These are phyloP conservation scores for Phenganax subtilis DNA, from an alignment of 92 coral and sea anemone species.

Conservation along the genomic window DNA sequence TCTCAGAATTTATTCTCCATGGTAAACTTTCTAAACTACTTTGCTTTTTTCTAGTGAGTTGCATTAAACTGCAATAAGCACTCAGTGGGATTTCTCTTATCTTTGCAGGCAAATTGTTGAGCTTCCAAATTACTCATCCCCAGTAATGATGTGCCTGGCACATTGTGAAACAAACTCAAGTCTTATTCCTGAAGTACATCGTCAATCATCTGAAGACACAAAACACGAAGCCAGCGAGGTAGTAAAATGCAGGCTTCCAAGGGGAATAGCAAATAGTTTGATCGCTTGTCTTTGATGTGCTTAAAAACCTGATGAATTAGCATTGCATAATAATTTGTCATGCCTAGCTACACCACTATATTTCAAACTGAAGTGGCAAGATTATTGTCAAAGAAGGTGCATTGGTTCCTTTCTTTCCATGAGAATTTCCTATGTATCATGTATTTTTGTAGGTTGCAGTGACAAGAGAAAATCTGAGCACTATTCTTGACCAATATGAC, in stretches of 20 bases:
- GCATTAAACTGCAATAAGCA: neutral
- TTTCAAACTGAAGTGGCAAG: no score
- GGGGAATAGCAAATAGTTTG: no score
- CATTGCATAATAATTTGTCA: no score
- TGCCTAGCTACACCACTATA: no score
- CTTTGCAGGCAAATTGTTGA: conserved; percentile 18
- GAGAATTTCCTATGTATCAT: no score
- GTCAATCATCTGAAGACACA: neutral
- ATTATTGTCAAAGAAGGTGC: no score
- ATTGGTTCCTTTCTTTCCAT: no score
- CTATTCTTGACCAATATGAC: neutral
- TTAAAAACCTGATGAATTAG: no score
- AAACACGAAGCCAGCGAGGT: neutral
- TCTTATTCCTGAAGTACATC: neutral
- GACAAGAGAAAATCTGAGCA: neutral
- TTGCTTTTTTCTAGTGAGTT: neutral
- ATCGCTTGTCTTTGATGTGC: no score
- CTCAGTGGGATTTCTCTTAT: neutral
- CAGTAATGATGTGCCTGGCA: conserved; percentile 15
- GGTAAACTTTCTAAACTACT: neutral
- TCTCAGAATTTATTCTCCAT: conserved; percentile 32
- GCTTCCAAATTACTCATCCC: conserved; percentile 1
- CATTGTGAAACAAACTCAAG: conserved; percentile 17
- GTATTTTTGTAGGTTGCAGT: no score
- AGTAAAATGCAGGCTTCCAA: neutral